A percentile compares a stretch with the other conserved stretches of the same genome.
These are phyloP conservation scores for Taenioides sp. DNA, from an alignment of 2,797 vertebrate species.

Conservation along the genomic window DNA sequence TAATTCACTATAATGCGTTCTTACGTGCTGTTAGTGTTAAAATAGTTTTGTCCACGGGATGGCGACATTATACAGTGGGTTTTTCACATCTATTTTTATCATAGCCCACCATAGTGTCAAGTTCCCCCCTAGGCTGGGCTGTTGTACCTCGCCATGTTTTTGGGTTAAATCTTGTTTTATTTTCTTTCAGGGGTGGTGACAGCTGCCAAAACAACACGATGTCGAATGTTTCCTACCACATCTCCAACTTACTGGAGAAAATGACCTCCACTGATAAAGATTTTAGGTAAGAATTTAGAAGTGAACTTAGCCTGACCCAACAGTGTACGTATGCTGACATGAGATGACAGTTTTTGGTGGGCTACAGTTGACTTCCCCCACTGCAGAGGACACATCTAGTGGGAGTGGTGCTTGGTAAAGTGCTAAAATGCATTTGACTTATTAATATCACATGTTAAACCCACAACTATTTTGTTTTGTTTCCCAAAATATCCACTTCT, in stretches of 20 bases:
- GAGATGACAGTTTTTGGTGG: conserved; percentile 42
- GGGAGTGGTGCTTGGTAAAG: background rate
- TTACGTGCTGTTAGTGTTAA: background rate
- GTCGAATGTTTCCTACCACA: conserved; percentile 87
- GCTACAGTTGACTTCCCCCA: no score
- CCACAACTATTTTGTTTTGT: background rate
- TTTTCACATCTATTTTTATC: conserved; percentile 75
- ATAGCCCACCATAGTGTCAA: conserved; percentile 54
- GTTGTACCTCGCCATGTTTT: conserved; percentile 66
- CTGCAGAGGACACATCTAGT: background rate
- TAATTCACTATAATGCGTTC: background rate
- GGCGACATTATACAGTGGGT: conserved; percentile 24
- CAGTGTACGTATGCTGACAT: conserved; percentile 24
- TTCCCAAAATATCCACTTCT: background rate
- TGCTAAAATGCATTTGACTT: background rate
- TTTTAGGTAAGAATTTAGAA: conserved; percentile 82
- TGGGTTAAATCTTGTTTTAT: conserved; percentile 41
- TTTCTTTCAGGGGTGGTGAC: conserved; percentile 10
- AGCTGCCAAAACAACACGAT: conserved; percentile 64
- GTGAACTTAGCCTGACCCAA: background rate
- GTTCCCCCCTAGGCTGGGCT: conserved; percentile 54
- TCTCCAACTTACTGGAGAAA: conserved; percentile 95
- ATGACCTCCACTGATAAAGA: conserved; percentile 97
- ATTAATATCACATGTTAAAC: background rate
- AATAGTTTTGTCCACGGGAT: conserved; percentile 33